These are phyloP conservation scores for Yponomeuta malinellus DNA, from an alignment of 2,888 invertebrate species.

Conservation along the genomic window DNA sequence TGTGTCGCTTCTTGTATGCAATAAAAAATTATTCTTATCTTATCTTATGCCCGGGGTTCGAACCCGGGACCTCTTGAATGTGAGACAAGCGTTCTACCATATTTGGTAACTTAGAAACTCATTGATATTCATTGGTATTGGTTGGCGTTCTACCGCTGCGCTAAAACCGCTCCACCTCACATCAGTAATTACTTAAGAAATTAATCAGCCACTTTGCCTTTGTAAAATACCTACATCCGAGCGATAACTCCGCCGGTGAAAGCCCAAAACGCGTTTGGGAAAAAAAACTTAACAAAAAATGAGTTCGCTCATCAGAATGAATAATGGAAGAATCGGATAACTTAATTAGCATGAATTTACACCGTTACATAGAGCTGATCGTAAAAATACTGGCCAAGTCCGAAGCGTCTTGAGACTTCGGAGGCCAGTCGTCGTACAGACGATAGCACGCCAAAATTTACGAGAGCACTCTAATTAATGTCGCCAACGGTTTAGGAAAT, in stretches of 20 bases:
- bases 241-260: neutral
- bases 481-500: too few relatives aligned
- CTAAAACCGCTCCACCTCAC: too few relatives aligned
- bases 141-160: too few relatives aligned
- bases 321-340: constrained; percentile 43
- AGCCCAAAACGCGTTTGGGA: constrained; percentile 4
- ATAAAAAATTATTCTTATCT: too few relatives aligned
- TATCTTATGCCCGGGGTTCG: too few relatives aligned
- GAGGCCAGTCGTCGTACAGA: neutral
- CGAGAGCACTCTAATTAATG: too few relatives aligned
- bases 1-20: too few relatives aligned
- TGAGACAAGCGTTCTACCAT: too few relatives aligned
- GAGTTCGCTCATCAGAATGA: constrained; percentile 35
- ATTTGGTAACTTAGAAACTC: too few relatives aligned
- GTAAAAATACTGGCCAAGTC: constrained; percentile 6
- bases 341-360: constrained; percentile 55
- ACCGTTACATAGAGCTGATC: constrained; percentile 32
- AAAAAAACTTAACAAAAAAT: constrained; percentile 21
- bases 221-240: neutral
- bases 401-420: neutral
- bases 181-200: neutral
- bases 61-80: too few relatives aligned
- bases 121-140: too few relatives aligned
- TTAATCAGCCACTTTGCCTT: neutral
- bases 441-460: too few relatives aligned